Conservation (phyloP, 2,797 vertebrate species). For the Octomys mimax region DNA sequence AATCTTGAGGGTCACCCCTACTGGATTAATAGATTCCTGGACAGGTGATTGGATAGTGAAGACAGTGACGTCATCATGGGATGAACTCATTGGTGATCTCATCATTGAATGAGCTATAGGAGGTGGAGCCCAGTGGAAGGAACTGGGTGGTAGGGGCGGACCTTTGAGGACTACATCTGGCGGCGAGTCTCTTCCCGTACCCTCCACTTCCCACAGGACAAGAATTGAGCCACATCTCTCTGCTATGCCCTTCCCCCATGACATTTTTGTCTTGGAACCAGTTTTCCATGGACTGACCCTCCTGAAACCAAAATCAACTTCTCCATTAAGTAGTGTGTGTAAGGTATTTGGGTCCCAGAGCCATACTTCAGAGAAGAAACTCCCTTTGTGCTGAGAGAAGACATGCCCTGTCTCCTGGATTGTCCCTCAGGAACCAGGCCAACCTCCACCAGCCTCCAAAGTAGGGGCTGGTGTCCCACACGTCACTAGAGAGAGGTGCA, state of each 20-base stretch:
- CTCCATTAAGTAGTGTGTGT: neutral
- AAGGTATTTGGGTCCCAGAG: neutral
- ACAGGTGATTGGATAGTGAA: neutral
- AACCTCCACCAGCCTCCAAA: no score
- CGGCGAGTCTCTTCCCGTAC: neutral
- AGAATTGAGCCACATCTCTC: neutral
- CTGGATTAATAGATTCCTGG: neutral
- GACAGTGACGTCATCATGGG: neutral
- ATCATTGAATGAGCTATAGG: neutral
- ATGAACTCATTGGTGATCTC: neutral
- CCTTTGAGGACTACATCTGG: neutral
- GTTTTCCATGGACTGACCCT: neutral
- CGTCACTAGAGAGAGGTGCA: neutral
- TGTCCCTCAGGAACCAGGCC: neutral
- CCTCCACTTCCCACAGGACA: neutral
- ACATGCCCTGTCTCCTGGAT: neutral
- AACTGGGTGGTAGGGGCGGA: neutral
- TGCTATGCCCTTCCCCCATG: neutral
- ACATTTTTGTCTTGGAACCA: neutral
- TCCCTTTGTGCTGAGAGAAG: neutral
- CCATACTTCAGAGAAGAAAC: neutral
- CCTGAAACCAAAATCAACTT: neutral
- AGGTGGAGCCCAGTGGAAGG: neutral
- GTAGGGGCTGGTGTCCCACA: fast-evolving
- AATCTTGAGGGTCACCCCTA: neutral